Evolutionary conservation across 2,113 vertebrate species (phyloP), one percentile per base, ranked within the genome.

Genomic region (Corydoras sp.): DNA sequence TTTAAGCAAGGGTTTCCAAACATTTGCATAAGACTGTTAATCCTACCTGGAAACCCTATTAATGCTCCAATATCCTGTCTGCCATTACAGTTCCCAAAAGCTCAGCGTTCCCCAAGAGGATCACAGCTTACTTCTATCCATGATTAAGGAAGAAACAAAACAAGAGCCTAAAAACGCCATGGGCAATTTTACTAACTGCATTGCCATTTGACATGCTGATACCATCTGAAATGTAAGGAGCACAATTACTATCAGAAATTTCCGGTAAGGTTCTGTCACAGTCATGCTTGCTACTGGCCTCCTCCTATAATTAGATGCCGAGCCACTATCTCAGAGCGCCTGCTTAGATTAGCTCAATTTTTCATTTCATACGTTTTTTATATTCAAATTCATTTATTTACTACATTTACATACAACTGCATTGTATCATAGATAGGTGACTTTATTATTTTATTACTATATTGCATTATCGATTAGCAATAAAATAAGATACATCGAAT

Each of bases 201-300:
- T 58, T 65, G 65, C 62, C 66, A 59, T 18, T 69, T 51, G 43
- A 67, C 35, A 59, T 69, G 43, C 50, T 67, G 71, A 67, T 73
- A 66, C 51, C 18, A 73, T 73, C 71, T 24, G 49, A 59, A 15
- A 14, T 7, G 49, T 31, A 66, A 54, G 12, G 64, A 54, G 62
- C 54, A 13, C 24, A 65, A 43, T 58, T 70, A 65, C 58, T 62
- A 66, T 70, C 64, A 67, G n/a, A 24, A 12, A 4, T 60, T 66
- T 72, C 65, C 58, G 18, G 18, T 24, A 24, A 24, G 53, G 43
- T 68, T 15, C 51, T 56, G 58, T 67, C 68, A 65, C 31, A 53
- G 66, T 64, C 48, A 56, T 60, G 77, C 68, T 24, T 29, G 31
- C 55, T 68, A 58, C 43, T 72, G 14, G 64, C 65, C 60, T 72